Evolutionary conservation across 1,140 invertebrate species (phyloP), one percentile per base, ranked within the genome.

Genomic region (Drosophila nigromelanica): DNA sequence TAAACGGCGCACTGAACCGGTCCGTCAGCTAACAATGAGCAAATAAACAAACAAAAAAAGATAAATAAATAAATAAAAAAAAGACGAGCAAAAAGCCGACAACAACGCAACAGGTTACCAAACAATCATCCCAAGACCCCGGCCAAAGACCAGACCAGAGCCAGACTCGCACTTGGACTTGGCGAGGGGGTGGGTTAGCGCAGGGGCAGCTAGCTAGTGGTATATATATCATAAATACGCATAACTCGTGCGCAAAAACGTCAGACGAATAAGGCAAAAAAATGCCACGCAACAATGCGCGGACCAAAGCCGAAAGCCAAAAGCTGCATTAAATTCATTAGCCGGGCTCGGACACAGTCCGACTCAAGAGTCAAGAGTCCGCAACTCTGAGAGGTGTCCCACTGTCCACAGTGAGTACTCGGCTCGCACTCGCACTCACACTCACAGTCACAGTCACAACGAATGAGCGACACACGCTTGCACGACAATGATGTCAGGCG

Each of bases 211-310:
- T 35, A 64, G 59, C 37, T 64, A 45, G 27, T 24, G 52, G 54
- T 61, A 79, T 68, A 82, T 86, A 89, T 82, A 83, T 89, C 83
- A 89, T 89, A 89, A 89, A 83, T 89, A 89, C 83, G 83, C 83
- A 89, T 89, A 89, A 89, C 83, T 89, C 83, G 83, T 80, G 83
- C 76, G 79, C 85, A 89, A 89, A 89, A 89, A 89, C 85, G 83
- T 89, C 83, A 78, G 79, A 83, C 83, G 78, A 81, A 89, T 74
- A 89, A 80, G 83, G 83, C 66, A 81, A 81, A 89, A 42, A 80
- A 87, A 76, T 78, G 79, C 76, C 67, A 76, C 39, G 80, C 79
- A 78, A 81, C 80, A 83, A 78, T 83, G 74, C 70, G 72, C 76
- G 50, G 63, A 50, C 33, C 47, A 43, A 58, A 67, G 71, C 51